These are phyloP conservation scores for Scaptomyza flava DNA, from an alignment of 2,888 invertebrate species.

Conservation along the genomic window DNA sequence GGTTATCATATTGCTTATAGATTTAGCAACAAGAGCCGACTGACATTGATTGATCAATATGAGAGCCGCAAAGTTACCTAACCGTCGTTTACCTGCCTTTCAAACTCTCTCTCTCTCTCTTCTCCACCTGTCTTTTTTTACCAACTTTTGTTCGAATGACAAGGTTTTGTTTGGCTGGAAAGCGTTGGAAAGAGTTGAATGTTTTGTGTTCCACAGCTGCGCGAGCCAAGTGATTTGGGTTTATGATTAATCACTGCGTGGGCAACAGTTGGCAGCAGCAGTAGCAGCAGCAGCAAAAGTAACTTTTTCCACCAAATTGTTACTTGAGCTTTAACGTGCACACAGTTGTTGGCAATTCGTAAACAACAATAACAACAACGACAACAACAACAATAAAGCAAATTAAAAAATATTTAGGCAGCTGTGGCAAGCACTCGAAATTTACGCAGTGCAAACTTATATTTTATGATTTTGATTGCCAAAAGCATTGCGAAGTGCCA, in stretches of 20 bases:
- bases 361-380: slow-evolving; percentile 28
- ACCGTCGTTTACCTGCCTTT: slow-evolving; percentile 53
- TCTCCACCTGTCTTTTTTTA: slow-evolving; percentile 41
- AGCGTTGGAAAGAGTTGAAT: neutral
- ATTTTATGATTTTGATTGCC: slow-evolving; percentile 77
- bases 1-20: slow-evolving; percentile 83
- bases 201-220: slow-evolving; percentile 46
- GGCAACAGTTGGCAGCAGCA: slow-evolving; percentile 44
- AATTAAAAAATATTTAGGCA: slow-evolving; percentile 82
- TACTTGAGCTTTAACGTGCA: slow-evolving; percentile 70
- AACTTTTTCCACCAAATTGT: slow-evolving; percentile 58
- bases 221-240: slow-evolving; percentile 51
- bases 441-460: slow-evolving; percentile 80
- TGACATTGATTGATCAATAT: slow-evolving; percentile 84
- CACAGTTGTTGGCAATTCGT: slow-evolving; percentile 30
- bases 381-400: slow-evolving; percentile 51
- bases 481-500: slow-evolving; percentile 46
- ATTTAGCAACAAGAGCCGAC: slow-evolving; percentile 76
- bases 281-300: slow-evolving; percentile 7
- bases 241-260: slow-evolving; percentile 67
- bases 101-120: slow-evolving; percentile 6
- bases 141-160: slow-evolving; percentile 74
- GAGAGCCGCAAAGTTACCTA: slow-evolving; percentile 70
- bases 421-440: slow-evolving; percentile 70
- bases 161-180: slow-evolving; percentile 25